phyloP scores from a whole-genome alignment of 1,140 invertebrate genomes.

The Drosophila repletoides region DNA sequence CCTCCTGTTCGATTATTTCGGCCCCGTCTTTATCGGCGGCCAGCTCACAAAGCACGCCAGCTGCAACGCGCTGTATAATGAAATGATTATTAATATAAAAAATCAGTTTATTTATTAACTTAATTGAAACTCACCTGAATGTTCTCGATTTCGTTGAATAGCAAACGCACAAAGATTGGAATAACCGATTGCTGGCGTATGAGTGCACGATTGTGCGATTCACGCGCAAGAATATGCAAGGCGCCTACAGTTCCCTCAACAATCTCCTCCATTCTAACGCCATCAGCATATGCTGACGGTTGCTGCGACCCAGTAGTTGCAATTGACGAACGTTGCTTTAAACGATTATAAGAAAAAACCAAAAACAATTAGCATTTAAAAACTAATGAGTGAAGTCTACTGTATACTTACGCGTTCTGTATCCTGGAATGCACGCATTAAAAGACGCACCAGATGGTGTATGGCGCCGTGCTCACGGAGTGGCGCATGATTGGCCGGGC shows the following conservation, averaged over 20 bases:
- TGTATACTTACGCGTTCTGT: constrained; percentile 87
- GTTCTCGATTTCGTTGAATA: constrained; percentile 99
- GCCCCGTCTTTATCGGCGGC: constrained; percentile 98
- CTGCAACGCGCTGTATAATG: constrained; percentile 90
- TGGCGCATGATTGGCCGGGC: constrained; percentile 96
- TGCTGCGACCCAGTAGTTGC: constrained; percentile 88
- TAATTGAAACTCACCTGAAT: constrained; percentile 92
- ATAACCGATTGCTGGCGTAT: constrained; percentile 96
- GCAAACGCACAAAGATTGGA: constrained; percentile 95
- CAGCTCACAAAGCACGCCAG: constrained; percentile 97
- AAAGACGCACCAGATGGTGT: constrained; percentile 94
- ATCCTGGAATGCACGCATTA: constrained; percentile 95
- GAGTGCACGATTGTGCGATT: constrained; percentile 95
- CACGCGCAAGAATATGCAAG: constrained; percentile 96
- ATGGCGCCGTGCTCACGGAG: constrained; percentile 97
- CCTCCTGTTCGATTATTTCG: constrained; percentile 98
- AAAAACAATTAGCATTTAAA: no score
- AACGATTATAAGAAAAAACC: background rate
- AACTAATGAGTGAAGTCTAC: no score
- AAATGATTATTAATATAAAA: background rate
- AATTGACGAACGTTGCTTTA: constrained; percentile 84
- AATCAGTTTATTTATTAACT: background rate
- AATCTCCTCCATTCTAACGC: constrained; percentile 99
- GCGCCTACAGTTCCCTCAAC: constrained; percentile 98
- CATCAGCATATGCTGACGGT: constrained; percentile 94